Evolutionary conservation across 1,140 invertebrate species (phyloP), one percentile per base, ranked within the genome.

Genomic region (Dendroctonus ponderosae): DNA sequence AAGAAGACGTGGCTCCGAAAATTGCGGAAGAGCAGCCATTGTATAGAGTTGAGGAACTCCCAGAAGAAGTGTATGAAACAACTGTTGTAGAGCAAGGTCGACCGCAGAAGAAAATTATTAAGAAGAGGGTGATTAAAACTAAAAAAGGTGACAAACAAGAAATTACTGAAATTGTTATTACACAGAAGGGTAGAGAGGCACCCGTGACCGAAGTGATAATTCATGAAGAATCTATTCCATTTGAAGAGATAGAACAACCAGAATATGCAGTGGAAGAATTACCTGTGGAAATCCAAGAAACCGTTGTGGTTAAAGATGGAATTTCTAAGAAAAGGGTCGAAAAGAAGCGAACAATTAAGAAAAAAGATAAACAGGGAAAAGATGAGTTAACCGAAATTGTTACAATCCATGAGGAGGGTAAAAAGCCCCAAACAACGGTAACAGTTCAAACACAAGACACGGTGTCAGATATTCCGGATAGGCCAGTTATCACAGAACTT

Each of bases 331-430:
- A 77, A 51, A 68, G 73, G 38, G 67, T 66, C 3, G 9, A 38
- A 9, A 76, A 66, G 56, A 79, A 76, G 41, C 74, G 70, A 50
- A 68, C 75, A 5, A 69, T 74, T 58, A 75, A 73, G 71, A 76
- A 71, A 70, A 65, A 69, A 6, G 78, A 37, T 11, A 73, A 62
- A 43, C 72, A 70, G 7, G 67, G 65, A 12, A 73, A 76, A 51
- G 70, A 74, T 15, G 70, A 74, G 68, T 70, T 73, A 3, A 76
- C 68, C 0, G 74, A 77, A 70, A 72, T 63, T 62, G 62, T 74
- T 5, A 71, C 62, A 12, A 15, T 57, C 11, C 39, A 56, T 14
- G 52, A 57, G 43, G 61, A 53, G 11, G 61, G 46, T 38, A 42
- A 63, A 57, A 46, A 41, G 38, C 65, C 58, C 70, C 65, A 74